These are phyloP conservation scores for Notodonta dromedarius DNA, from an alignment of 2,888 invertebrate species.

Conservation along the genomic window DNA sequence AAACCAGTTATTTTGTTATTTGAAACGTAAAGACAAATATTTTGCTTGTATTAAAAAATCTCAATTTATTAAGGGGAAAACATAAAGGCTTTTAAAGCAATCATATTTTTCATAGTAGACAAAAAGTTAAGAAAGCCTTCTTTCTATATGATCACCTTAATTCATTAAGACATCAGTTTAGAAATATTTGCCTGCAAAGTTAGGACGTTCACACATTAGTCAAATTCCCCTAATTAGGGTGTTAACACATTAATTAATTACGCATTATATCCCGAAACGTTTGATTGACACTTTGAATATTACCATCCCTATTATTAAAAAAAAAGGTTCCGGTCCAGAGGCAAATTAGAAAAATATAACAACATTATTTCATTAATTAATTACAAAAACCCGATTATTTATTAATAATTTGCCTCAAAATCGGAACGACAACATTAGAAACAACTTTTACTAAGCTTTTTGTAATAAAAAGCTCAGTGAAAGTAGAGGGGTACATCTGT, in stretches of 20 bases:
- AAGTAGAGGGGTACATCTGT: slow-evolving; percentile 30
- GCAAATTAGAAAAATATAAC: slow-evolving; percentile 8
- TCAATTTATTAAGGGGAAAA: slow-evolving; percentile 17
- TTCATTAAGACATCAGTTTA: slow-evolving; percentile 13
- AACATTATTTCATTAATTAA: not conserved
- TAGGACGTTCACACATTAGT: slow-evolving; percentile 52
- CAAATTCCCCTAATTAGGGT: slow-evolving; percentile 61
- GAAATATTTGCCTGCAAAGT: slow-evolving; percentile 51
- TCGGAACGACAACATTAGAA: slow-evolving; percentile 18
- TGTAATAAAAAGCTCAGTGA: slow-evolving; percentile 34
- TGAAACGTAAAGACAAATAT: slow-evolving; percentile 49
- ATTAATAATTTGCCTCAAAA: slow-evolving; percentile 23
- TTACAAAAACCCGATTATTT: not conserved
- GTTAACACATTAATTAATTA: slow-evolving; percentile 62
- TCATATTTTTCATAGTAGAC: not conserved
- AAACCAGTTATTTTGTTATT: slow-evolving; percentile 68
- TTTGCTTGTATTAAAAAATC: slow-evolving; percentile 24
- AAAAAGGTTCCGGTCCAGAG: slow-evolving; percentile 32
- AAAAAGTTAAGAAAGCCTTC: not conserved
- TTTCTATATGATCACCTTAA: slow-evolving; percentile 8
- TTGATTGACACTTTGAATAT: slow-evolving; percentile 83
- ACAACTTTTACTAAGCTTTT: slow-evolving; percentile 42
- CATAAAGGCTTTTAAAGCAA: not conserved
- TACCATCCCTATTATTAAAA: slow-evolving; percentile 44
- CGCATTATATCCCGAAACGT: slow-evolving; percentile 54